A percentile compares a stretch with the other conserved stretches of the same genome.
phyloP scores from a whole-genome alignment of 2,113 vertebrate genomes.

The Pteropus alecto region DNA sequence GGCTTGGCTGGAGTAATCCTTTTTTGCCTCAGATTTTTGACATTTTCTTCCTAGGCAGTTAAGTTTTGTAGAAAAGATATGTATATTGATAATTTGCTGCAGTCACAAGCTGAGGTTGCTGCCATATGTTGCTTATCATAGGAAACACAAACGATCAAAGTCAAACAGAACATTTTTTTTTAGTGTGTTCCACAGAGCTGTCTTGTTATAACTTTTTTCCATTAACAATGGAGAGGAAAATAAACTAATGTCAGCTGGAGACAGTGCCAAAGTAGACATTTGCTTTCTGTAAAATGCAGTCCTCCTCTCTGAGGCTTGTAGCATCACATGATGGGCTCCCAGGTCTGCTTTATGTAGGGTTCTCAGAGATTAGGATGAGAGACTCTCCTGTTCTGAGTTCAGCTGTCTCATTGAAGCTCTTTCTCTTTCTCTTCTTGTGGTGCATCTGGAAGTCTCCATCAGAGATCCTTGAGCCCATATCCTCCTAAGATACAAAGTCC shows the following conservation, averaged over 20 bases:
- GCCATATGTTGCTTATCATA: conserved; percentile 70
- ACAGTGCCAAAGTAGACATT: conserved; percentile 82
- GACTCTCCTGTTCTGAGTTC: conserved; percentile 54
- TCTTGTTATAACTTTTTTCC: conserved; percentile 64
- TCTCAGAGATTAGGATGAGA: conserved; percentile 64
- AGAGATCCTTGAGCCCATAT: background rate
- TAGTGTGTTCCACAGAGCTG: conserved; percentile 46
- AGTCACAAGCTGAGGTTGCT: conserved; percentile 41
- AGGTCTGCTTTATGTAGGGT: conserved; percentile 69
- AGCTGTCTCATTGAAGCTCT: background rate
- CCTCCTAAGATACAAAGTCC: background rate
- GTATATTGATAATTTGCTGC: conserved; percentile 53
- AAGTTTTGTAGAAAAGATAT: conserved; percentile 64
- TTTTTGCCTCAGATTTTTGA: background rate
- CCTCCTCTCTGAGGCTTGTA: conserved; percentile 71
- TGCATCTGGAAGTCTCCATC: conserved; percentile 41
- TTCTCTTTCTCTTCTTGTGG: conserved; percentile 48
- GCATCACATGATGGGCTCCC: conserved; percentile 37
- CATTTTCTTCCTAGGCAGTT: conserved; percentile 68
- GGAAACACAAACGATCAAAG: conserved; percentile 71
- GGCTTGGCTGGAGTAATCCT: background rate
- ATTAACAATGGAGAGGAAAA: conserved; percentile 56
- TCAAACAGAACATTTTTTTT: conserved; percentile 56
- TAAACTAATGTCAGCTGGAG: conserved; percentile 73
- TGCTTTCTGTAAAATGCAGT: conserved; percentile 81